Conservation (phyloP, 2,797 vertebrate genomes). For the Eleutherodactylus coqui region DNA sequence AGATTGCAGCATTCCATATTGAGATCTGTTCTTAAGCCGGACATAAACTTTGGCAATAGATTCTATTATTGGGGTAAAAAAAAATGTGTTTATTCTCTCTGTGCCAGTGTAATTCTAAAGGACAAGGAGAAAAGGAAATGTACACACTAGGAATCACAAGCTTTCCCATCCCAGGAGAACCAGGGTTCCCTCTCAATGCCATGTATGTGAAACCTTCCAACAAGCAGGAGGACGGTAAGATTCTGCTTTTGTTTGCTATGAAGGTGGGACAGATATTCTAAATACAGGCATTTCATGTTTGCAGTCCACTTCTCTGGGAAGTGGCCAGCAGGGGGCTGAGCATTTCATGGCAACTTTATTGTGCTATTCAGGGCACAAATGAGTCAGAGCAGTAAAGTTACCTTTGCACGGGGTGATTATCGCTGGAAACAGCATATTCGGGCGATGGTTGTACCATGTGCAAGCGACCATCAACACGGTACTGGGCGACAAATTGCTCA, state of each 20-base stretch:
- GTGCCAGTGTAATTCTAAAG: slow-evolving; percentile 90
- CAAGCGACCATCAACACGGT: too few relatives aligned
- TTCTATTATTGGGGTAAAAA: background rate
- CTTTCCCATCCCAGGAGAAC: slow-evolving; percentile 95
- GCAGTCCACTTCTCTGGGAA: too few relatives aligned
- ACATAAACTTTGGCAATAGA: background rate
- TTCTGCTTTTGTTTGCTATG: background rate
- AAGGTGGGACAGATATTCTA: background rate
- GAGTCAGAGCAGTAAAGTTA: too few relatives aligned
- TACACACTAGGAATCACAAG: slow-evolving; percentile 95
- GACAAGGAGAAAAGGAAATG: slow-evolving; percentile 97
- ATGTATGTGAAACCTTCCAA: slow-evolving; percentile 91
- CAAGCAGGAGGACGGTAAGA: slow-evolving; percentile 95
- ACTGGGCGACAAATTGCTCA: too few relatives aligned
- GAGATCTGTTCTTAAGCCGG: background rate
- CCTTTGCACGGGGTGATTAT: too few relatives aligned
- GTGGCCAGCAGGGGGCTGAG: too few relatives aligned
- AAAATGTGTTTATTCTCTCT: slow-evolving; percentile 34
- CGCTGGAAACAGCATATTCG: too few relatives aligned
- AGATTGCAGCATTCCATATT: too few relatives aligned
- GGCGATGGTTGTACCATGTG: too few relatives aligned
- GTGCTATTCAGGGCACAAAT: too few relatives aligned
- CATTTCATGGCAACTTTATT: too few relatives aligned
- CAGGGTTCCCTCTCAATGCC: slow-evolving; percentile 95
- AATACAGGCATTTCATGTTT: too few relatives aligned